phyloP scores from a whole-genome alignment of 2,888 invertebrate genomes.

The Noctua pronuba region DNA sequence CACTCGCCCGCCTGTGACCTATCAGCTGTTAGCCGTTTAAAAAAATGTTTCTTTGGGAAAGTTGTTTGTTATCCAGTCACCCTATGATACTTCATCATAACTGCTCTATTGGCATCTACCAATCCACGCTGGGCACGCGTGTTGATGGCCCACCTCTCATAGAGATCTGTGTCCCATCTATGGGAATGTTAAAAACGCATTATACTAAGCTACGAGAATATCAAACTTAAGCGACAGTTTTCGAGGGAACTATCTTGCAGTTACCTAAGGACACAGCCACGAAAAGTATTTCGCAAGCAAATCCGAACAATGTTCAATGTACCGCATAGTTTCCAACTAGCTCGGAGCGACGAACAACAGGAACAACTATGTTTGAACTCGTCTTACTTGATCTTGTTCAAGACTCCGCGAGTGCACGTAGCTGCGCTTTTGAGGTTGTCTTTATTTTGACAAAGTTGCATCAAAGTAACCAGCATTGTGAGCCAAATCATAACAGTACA shows the following conservation, averaged over 20 bases:
- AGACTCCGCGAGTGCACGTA: not conserved
- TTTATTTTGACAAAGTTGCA: not conserved
- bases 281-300: not conserved
- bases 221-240: not conserved
- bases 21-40: too few species aligned
- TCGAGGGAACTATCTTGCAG: not conserved
- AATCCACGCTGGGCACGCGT: not conserved
- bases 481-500: not conserved
- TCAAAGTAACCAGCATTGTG: not conserved
- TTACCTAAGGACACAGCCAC: not conserved
- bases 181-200: not conserved
- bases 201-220: not conserved
- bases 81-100: not conserved
- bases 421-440: not conserved
- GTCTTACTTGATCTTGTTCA: not conserved
- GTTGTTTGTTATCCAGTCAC: too few species aligned
- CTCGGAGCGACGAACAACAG: not conserved
- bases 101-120: not conserved
- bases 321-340: constrained; percentile 18
- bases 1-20: too few species aligned
- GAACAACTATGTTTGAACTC: constrained; percentile 7
- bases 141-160: not conserved
- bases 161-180: not conserved
- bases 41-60: too few species aligned
- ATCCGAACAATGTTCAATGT: constrained; percentile 27